Base-by-base conservation (phyloP, 1,140 invertebrate genomes). In the Notospermus geniculatus region DNA sequence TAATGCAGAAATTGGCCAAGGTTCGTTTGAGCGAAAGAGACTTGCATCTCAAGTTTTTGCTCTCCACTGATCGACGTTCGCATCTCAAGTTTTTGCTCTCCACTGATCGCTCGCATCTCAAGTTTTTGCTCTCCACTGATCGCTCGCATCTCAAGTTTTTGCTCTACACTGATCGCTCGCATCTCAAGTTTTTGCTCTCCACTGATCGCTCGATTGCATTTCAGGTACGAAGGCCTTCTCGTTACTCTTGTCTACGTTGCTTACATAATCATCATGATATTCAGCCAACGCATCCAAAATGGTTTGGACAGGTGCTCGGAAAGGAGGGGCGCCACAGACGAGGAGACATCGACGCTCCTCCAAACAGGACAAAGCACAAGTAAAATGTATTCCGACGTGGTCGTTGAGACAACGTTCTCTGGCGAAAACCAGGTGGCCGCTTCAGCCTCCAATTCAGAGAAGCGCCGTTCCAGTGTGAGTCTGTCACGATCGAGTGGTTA, bases 181-280 rank as follows among this genome's bases (percentile, higher is more conserved):
- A 25, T 59, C 19, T 23, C 22, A 7, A 19, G 52, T 36, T n/a
- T 56, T 13, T 43, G 27, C 22, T 17, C 13, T 60, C 57, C 17
- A 17, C 54, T 53, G 11, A 53, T 53, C 11, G 11, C 50, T 11
- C 39, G 39, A 15, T 53, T 13, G 11, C 11, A 9, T 64, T 65
- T 11, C 63, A 73, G 66, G 75, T 78, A 77, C 54, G 79, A 81
- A 61, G 74, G 72, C 0, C 29, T 73, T 1, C 54, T 70, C 5
- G 66, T 80, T 61, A 39, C 80, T 1, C 2, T 74, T 0, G 41
- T 81, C 41, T 81, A 81, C 60, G 22, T 65, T 1, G 1, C 74
- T 1, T 81, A 81, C 65, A 78, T 81, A 25, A 5, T 70, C 17
- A 65, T 80, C 45, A 80, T 81, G 78, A 73, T 71, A 45, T 79